Evolutionary conservation across 2,888 invertebrate species (phyloP).

Genomic region (Hirtodrosophila alboralis): DNA sequence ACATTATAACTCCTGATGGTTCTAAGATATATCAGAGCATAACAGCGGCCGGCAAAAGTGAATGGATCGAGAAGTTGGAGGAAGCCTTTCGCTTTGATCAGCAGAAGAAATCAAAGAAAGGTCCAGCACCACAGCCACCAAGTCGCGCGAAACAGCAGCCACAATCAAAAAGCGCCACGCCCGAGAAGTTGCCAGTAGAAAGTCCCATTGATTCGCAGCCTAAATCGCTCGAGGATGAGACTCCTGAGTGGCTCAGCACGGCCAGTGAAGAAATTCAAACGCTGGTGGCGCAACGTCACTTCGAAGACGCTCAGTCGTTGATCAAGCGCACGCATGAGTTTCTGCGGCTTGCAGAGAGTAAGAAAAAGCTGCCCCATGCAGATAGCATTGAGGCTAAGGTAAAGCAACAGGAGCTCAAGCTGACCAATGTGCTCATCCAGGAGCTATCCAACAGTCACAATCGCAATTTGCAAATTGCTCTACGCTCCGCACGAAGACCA

Average conservation of each 20-base stretch:
- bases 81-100: conserved; percentile 92
- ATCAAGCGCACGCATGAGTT: conserved; percentile 89
- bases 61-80: conserved; percentile 97
- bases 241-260: conserved; percentile 95
- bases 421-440: conserved; percentile 94
- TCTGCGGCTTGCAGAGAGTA: conserved; percentile 79
- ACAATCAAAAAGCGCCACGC: conserved; percentile 43
- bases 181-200: conserved; percentile 47
- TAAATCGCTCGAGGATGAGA: conserved; percentile 77
- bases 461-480: conserved; percentile 94
- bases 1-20: conserved; percentile 96
- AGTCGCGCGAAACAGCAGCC: conserved; percentile 58
- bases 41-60: conserved; percentile 90
- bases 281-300: conserved; percentile 96
- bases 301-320: conserved; percentile 94
- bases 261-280: conserved; percentile 97
- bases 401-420: conserved; percentile 89
- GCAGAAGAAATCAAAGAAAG: conserved; percentile 84
- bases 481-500: conserved; percentile 93
- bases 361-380: conserved; percentile 73
- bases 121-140: conserved; percentile 84
- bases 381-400: conserved; percentile 85
- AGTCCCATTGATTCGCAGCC: conserved; percentile 69
- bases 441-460: conserved; percentile 95
- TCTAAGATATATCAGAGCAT: conserved; percentile 96